Percentiles rank a stretch among this genome's conserved stretches.
These are phyloP conservation scores for Anableps anableps DNA, from an alignment of 2,797 vertebrate species.

Conservation along the genomic window DNA sequence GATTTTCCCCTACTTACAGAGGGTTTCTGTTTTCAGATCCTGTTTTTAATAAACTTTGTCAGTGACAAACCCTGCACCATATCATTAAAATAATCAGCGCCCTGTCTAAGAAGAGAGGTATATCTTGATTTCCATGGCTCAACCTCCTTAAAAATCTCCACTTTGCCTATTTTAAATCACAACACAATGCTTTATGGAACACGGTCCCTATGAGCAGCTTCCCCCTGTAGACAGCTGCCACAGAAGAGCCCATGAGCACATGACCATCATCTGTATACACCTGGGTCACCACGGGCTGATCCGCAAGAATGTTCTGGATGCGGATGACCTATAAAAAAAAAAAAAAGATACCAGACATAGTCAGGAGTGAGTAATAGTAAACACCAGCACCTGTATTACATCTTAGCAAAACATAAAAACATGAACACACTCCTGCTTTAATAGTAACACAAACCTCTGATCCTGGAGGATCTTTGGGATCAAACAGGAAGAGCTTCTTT, in stretches of 20 bases:
- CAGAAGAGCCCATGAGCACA: slow-evolving; percentile 86
- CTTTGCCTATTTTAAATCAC: slow-evolving; percentile 79
- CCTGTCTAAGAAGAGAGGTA: background rate
- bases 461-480: slow-evolving; percentile 80
- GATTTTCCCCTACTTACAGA: background rate
- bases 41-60: background rate
- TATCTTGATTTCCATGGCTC: background rate
- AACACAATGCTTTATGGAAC: slow-evolving; percentile 89
- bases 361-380: background rate
- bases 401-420: background rate
- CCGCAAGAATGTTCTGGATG: slow-evolving; percentile 86
- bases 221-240: slow-evolving; percentile 79
- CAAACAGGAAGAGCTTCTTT: slow-evolving; percentile 75
- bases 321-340: slow-evolving; percentile 79
- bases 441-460: slow-evolving; percentile 84
- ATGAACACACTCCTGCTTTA: background rate
- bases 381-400: background rate
- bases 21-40: background rate
- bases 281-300: slow-evolving; percentile 82
- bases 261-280: slow-evolving; percentile 84
- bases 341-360: background rate
- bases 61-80: background rate
- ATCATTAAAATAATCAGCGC: background rate
- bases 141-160: background rate
- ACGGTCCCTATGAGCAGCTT: slow-evolving; percentile 91